Evolutionary conservation across 2,797 vertebrate species (phyloP).

Genomic region (Pipistrellus kuhlii): DNA sequence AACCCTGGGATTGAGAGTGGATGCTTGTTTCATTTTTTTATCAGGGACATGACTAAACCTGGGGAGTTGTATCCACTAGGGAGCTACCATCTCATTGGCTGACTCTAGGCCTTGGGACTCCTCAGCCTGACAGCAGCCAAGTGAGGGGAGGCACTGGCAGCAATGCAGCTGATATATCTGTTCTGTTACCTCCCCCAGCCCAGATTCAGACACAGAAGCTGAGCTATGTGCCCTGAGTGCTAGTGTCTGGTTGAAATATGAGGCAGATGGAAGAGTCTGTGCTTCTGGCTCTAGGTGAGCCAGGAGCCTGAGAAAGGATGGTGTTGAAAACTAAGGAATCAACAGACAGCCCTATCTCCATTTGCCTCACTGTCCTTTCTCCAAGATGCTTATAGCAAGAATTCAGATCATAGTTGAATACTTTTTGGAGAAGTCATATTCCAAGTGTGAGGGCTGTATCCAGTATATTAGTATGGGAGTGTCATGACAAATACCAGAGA

Average conservation of each 20-base stretch:
- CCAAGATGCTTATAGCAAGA: not conserved
- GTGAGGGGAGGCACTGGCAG: not conserved
- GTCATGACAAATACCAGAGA: not conserved
- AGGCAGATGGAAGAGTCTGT: not conserved
- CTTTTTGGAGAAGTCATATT: not conserved
- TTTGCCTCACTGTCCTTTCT: not conserved
- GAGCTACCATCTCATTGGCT: not conserved
- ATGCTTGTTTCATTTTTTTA: not conserved
- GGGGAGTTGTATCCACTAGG: not conserved
- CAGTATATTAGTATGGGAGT: not conserved
- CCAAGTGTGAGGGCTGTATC: not conserved
- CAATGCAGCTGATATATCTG: not conserved
- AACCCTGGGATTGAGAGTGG: not conserved
- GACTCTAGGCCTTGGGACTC: not conserved
- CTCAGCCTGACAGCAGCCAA: not conserved
- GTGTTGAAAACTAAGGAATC: not conserved
- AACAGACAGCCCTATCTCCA: not conserved
- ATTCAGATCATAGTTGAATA: not conserved
- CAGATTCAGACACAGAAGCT: not conserved
- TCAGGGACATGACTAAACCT: not conserved
- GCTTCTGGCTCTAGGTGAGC: not conserved
- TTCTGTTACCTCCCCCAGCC: not conserved
- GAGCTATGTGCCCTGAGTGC: not conserved
- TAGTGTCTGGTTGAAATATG: not conserved
- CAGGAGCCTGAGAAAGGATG: not conserved